These are phyloP conservation scores for Mormyrus lacerda DNA, from an alignment of 2,113 vertebrate species.

Conservation along the genomic window DNA sequence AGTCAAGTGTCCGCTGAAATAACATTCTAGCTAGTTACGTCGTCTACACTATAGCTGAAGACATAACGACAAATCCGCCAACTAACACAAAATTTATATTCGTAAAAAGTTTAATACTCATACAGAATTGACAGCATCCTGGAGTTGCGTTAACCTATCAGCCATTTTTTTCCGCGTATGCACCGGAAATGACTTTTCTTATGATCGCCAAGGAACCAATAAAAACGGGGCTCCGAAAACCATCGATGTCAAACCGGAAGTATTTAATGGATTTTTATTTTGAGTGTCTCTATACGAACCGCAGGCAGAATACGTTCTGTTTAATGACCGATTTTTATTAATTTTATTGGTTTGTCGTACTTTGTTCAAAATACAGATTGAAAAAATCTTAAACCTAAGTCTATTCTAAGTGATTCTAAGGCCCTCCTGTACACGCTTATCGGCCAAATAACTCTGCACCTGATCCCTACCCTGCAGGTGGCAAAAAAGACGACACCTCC, in stretches of 20 bases:
- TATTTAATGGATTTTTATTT: not conserved
- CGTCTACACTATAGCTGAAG: not conserved
- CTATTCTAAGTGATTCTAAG: not conserved
- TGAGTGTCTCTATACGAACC: not conserved
- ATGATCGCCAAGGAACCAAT: not conserved
- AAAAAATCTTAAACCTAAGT: not conserved
- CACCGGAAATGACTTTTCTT: not conserved
- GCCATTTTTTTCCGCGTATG: slow-evolving; percentile 63
- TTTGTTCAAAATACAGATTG: not conserved
- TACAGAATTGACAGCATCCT: slow-evolving; percentile 93
- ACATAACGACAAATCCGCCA: not conserved
- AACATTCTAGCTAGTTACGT: not conserved
- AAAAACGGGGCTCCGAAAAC: not conserved
- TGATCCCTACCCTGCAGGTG: not conserved
- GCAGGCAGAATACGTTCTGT: not conserved
- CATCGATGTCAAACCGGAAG: not conserved
- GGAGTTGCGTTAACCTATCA: slow-evolving; percentile 83
- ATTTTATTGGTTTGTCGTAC: not conserved
- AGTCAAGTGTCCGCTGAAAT: not conserved
- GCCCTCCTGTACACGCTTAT: not conserved
- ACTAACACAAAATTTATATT: not conserved
- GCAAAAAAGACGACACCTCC: not conserved
- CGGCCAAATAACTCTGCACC: not conserved
- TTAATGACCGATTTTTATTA: not conserved
- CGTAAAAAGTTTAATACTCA: slow-evolving; percentile 26